A percentile compares a stretch with the other conserved stretches of the same genome.
Conservation (phyloP, 2,888 invertebrate genomes). For the Coleophora deauratella region DNA sequence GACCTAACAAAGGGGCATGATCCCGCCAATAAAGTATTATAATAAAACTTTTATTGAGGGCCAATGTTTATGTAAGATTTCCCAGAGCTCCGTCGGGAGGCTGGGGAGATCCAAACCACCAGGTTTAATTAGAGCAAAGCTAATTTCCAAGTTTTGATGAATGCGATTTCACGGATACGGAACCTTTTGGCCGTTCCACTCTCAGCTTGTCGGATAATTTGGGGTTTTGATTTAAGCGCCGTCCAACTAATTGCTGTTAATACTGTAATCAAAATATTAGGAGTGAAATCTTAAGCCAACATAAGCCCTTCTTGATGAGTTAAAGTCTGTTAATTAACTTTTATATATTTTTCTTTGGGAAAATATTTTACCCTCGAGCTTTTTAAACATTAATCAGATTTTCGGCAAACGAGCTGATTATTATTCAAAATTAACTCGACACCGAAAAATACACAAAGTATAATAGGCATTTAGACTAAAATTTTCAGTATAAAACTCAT, state of each 20-base stretch:
- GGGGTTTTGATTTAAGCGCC: slow-evolving; percentile 59
- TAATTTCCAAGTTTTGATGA: slow-evolving; percentile 71
- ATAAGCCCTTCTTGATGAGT: slow-evolving; percentile 5
- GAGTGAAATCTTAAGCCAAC: slow-evolving; percentile 5
- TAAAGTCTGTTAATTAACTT: background rate
- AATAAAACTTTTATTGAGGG: slow-evolving; percentile 59
- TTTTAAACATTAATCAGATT: no score
- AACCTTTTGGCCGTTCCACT: slow-evolving; percentile 21
- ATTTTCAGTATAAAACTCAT: no score
- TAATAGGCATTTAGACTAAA: no score
- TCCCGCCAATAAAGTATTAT: slow-evolving; percentile 46
- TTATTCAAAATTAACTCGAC: no score
- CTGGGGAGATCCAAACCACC: slow-evolving; percentile 52
- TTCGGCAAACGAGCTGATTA: no score
- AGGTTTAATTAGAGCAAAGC: slow-evolving; percentile 65
- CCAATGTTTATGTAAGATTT: slow-evolving; percentile 60
- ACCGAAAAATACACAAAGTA: no score
- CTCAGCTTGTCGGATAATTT: slow-evolving; percentile 42
- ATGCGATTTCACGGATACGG: slow-evolving; percentile 63
- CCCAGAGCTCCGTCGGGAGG: slow-evolving; percentile 26
- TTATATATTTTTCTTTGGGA: no score
- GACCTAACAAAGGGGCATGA: slow-evolving; percentile 16
- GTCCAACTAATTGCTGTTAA: slow-evolving; percentile 50
- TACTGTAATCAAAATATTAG: slow-evolving; percentile 20
- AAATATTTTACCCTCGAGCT: no score